These are phyloP conservation scores for Mobula birostris DNA, from an alignment of 2,113 vertebrate species.

Conservation along the genomic window DNA sequence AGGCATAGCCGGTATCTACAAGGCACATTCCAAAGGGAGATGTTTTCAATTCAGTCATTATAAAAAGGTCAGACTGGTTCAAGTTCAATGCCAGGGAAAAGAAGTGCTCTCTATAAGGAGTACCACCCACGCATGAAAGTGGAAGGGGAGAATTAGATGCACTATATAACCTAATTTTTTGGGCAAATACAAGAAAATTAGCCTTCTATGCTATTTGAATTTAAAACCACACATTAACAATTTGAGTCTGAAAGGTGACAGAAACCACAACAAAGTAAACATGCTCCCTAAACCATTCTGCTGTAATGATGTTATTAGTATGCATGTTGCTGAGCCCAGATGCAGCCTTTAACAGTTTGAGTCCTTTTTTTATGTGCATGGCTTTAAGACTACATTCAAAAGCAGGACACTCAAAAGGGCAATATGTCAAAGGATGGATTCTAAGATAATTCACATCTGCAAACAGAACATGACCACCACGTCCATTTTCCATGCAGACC, in stretches of 20 bases:
- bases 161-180: slow-evolving; percentile 84
- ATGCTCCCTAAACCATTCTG: slow-evolving; percentile 76
- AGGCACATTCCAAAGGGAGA: slow-evolving; percentile 94
- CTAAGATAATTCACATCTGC: slow-evolving; percentile 63
- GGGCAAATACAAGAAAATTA: slow-evolving; percentile 87
- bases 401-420: slow-evolving; percentile 58
- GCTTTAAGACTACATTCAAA: slow-evolving; percentile 66
- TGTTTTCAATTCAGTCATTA: slow-evolving; percentile 99
- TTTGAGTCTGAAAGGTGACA: slow-evolving; percentile 79
- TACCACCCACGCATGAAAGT: slow-evolving; percentile 78
- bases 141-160: slow-evolving; percentile 73
- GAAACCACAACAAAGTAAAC: slow-evolving; percentile 85
- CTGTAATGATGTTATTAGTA: slow-evolving; percentile 91
- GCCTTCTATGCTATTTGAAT: slow-evolving; percentile 85
- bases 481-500: slow-evolving; percentile 54
- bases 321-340: slow-evolving; percentile 88
- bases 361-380: slow-evolving; percentile 76
- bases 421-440: slow-evolving; percentile 50
- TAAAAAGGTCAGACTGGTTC: slow-evolving; percentile 83
- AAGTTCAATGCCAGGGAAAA: slow-evolving; percentile 96
- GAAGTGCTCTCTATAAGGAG: slow-evolving; percentile 76
- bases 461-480: slow-evolving; percentile 64
- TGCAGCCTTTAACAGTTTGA: slow-evolving; percentile 86
- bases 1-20: slow-evolving; percentile 73
- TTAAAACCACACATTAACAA: slow-evolving; percentile 80